Conservation (phyloP, 2,113 vertebrate genomes). For the Podarcis cretensis region DNA sequence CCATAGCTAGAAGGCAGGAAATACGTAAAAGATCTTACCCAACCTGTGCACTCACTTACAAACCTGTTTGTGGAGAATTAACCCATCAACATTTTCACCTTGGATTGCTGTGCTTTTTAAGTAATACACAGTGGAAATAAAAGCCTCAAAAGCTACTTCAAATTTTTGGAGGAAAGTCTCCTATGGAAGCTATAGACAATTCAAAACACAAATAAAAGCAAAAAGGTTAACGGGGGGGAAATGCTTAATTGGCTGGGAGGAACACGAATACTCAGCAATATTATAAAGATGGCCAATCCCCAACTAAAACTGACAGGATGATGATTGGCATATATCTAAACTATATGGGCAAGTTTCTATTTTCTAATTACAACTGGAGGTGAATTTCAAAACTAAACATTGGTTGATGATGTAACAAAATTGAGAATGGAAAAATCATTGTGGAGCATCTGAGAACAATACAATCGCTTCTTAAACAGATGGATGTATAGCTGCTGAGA, state of each 20-base stretch:
- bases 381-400: background rate
- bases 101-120: constrained; percentile 80
- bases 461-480: background rate
- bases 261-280: constrained; percentile 24
- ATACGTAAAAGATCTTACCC: constrained; percentile 79
- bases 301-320: background rate
- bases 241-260: constrained; percentile 56
- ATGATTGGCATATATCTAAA: background rate
- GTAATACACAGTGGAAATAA: constrained; percentile 82
- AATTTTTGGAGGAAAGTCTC: constrained; percentile 82
- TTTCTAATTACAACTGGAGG: background rate
- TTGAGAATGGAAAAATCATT: background rate
- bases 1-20: constrained; percentile 58
- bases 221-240: constrained; percentile 74
- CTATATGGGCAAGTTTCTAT: background rate
- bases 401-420: background rate
- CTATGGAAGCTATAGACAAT: constrained; percentile 83
- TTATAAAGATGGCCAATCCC: background rate
- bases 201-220: constrained; percentile 83
- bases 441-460: background rate
- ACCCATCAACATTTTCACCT: constrained; percentile 78
- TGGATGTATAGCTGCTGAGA: background rate
- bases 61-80: constrained; percentile 83
- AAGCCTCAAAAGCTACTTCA: constrained; percentile 85
- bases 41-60: constrained; percentile 78